Evolutionary conservation across 2,113 vertebrate genomes (phyloP).

Genomic region (Actinemys pallida): DNA sequence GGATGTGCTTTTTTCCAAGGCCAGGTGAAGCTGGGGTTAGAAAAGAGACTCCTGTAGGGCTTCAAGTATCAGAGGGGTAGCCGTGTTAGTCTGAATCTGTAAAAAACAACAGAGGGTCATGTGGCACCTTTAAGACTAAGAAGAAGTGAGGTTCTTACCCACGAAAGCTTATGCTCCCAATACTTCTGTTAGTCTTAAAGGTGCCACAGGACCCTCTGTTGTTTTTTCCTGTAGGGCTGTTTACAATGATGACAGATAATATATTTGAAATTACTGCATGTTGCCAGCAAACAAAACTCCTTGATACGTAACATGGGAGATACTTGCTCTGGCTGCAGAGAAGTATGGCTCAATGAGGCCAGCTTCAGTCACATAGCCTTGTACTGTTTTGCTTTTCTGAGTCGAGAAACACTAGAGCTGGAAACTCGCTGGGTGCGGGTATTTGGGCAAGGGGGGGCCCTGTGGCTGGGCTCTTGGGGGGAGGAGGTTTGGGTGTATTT

Average conservation of each 20-base stretch:
- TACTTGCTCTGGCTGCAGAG: neutral
- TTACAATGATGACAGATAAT: neutral
- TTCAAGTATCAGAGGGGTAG: no score
- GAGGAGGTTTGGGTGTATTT: no score
- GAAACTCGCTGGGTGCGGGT: neutral
- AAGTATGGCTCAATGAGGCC: neutral
- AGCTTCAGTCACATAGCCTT: neutral
- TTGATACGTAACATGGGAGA: fast-evolving
- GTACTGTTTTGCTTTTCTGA: neutral
- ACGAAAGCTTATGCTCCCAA: no score
- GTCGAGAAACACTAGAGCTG: neutral
- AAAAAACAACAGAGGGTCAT: no score
- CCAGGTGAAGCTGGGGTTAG: neutral
- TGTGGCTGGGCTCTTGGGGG: no score
- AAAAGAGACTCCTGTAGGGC: neutral
- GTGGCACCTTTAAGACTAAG: no score
- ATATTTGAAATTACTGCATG: neutral
- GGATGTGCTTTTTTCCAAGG: neutral
- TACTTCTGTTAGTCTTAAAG: no score
- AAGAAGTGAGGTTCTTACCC: no score
- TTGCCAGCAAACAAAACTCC: neutral
- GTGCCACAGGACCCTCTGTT: no score
- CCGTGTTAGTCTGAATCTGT: no score
- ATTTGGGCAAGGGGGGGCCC: no score
- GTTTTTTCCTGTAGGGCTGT: neutral